phyloP scores from a whole-genome alignment of 2,113 vertebrate species.

The Rhea pennata region DNA sequence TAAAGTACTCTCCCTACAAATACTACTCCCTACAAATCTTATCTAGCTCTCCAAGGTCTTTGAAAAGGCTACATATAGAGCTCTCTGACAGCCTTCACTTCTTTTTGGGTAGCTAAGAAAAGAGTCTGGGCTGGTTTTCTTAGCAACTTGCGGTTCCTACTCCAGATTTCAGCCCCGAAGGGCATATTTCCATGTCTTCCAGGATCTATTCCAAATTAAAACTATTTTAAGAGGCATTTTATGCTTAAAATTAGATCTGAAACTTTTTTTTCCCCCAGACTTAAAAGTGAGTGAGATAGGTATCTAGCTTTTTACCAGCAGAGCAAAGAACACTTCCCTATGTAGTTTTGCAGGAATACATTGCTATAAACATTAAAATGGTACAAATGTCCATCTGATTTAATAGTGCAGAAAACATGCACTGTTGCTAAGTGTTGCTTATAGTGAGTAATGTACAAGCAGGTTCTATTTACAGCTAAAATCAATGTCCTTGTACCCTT shows the following conservation, averaged over 20 bases:
- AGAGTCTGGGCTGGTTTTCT: background rate
- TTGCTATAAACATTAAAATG: background rate
- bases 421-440: background rate
- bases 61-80: background rate
- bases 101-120: background rate
- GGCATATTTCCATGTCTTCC: background rate
- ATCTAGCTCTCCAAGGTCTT: background rate
- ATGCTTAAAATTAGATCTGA: background rate
- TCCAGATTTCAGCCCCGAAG: background rate
- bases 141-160: fast-evolving
- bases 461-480: background rate
- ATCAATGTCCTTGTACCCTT: background rate
- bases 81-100: background rate
- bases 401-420: background rate
- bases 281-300: background rate
- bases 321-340: background rate
- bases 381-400: background rate
- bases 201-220: background rate
- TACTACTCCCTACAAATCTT: background rate
- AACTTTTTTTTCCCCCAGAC: background rate
- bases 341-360: background rate
- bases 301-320: background rate
- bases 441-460: background rate
- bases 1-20: background rate
- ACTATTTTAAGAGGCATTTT: background rate